Evolutionary conservation across 2,797 vertebrate species (phyloP).

Genomic region (Carduelis carduelis): DNA sequence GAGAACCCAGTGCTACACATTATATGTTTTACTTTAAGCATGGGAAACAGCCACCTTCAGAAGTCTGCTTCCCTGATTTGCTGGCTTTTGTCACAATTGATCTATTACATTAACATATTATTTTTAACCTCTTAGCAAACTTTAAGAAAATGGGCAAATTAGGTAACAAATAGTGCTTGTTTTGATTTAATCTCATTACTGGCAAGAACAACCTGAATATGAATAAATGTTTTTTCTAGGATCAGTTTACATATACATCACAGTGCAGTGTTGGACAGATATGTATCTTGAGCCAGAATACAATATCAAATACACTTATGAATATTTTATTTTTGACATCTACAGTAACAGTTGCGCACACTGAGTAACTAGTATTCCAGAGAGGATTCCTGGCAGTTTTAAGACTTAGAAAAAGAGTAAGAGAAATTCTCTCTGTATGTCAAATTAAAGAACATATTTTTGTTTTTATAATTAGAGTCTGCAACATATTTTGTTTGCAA

Average conservation of each 20-base stretch:
- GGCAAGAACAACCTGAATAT: not conserved
- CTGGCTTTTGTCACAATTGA: not conserved
- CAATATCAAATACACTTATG: constrained; percentile 2
- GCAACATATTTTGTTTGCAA: constrained; percentile 11
- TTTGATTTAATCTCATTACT: not conserved
- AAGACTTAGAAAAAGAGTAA: not conserved
- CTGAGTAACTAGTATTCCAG: not conserved
- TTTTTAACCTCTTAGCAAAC: not conserved
- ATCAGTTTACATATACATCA: not conserved
- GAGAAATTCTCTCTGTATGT: not conserved
- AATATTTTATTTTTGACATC: constrained; percentile 44
- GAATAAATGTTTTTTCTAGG: not conserved
- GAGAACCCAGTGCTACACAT: not conserved
- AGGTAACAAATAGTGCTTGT: not conserved
- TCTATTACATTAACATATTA: not conserved
- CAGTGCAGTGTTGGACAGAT: not conserved
- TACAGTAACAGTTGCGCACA: not conserved
- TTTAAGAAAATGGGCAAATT: not conserved
- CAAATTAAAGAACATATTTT: constrained; percentile 22
- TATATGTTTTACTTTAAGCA: not conserved
- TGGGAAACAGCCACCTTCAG: not conserved
- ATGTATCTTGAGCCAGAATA: not conserved
- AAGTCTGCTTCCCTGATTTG: not conserved
- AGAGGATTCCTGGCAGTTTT: not conserved
- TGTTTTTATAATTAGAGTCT: constrained; percentile 16